Percentiles rank a stretch among this genome's conserved stretches.
These are phyloP conservation scores for Argynnis bischoffii DNA, from an alignment of 2,888 invertebrate genomes.

Conservation along the genomic window DNA sequence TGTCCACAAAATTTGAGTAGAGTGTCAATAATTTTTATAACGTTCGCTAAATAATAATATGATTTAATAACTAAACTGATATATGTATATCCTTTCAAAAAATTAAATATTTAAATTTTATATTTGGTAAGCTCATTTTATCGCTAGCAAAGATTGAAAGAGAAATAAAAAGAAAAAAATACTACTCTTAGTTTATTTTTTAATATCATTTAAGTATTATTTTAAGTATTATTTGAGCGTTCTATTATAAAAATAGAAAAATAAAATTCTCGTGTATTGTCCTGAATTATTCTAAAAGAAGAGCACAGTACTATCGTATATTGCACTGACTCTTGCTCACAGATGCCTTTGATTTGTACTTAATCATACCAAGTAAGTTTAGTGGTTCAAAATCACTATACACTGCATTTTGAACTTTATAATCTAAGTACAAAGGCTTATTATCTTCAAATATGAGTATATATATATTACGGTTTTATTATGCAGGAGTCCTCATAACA, in stretches of 20 bases:
- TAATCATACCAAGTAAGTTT: background rate
- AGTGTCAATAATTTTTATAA: conserved; percentile 11
- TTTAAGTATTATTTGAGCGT: too few species aligned
- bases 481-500: conserved; percentile 15
- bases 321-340: conserved; percentile 5
- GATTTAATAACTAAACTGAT: too few species aligned
- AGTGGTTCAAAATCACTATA: background rate
- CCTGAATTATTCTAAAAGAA: background rate
- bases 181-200: too few species aligned
- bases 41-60: background rate
- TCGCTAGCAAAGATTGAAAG: too few species aligned
- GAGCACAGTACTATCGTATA: background rate
- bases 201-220: too few species aligned
- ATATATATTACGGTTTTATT: background rate
- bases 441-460: background rate
- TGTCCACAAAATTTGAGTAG: conserved; percentile 45
- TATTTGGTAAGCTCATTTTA: too few species aligned
- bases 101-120: too few species aligned
- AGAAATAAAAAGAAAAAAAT: too few species aligned
- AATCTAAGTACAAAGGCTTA: background rate
- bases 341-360: conserved; percentile 16
- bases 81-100: too few species aligned
- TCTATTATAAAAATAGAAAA: background rate
- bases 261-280: background rate
- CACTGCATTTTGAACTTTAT: conserved; percentile 13